Percentiles rank a stretch among this genome's conserved stretches.
Evolutionary conservation across 2,797 vertebrate species (phyloP).

Genomic region (Galaxias olidus): DNA sequence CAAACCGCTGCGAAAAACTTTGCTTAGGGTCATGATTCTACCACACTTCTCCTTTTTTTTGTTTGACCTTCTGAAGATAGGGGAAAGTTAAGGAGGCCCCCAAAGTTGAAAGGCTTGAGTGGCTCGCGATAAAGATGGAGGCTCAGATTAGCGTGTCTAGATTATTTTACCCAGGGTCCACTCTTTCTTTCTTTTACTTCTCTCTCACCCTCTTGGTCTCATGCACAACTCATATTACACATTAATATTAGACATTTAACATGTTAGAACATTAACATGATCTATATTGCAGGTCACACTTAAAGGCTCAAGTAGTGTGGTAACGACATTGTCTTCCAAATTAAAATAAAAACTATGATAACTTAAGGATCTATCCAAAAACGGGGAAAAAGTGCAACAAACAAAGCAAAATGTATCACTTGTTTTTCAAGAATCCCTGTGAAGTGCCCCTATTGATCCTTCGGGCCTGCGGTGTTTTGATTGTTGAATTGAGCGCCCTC

Average conservation of each 20-base stretch:
- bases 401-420: conserved; percentile 13
- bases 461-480: conserved; percentile 17
- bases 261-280: no score
- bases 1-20: conserved; percentile 8
- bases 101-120: conserved; percentile 4
- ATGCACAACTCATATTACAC: neutral
- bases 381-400: conserved; percentile 3
- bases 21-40: conserved; percentile 19
- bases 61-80: neutral
- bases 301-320: no score
- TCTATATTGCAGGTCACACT: no score
- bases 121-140: conserved; percentile 8
- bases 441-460: conserved; percentile 34
- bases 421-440: conserved; percentile 28
- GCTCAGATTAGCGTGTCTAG: neutral
- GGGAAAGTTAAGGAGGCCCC: neutral
- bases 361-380: neutral
- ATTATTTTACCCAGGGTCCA: neutral
- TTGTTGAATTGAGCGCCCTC: conserved; percentile 10
- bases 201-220: neutral
- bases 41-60: neutral
- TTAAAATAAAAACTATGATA: no score
- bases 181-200: neutral
- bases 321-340: no score
- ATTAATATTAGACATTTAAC: no score